Percentiles rank a stretch among this genome's conserved stretches.
phyloP scores from a whole-genome alignment of 2,113 vertebrate species.

The Elgaria multicarinata region DNA sequence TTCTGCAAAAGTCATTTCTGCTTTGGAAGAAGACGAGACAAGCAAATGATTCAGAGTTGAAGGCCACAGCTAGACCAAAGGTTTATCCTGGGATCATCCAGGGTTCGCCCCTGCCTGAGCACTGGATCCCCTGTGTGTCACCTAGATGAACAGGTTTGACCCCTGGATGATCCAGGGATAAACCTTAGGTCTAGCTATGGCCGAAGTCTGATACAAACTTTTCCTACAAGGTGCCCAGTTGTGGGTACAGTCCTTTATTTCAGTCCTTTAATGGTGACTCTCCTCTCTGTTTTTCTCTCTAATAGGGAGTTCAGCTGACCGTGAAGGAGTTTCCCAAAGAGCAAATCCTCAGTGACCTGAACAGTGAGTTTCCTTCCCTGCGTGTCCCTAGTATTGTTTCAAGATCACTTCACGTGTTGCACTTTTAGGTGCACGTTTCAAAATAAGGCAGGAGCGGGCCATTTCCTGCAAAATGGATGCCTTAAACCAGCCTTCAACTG shows the following conservation, averaged over 20 bases:
- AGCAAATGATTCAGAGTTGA: neutral
- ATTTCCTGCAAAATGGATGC: too few relatives aligned
- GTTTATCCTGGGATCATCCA: too few relatives aligned
- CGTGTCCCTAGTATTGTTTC: too few relatives aligned
- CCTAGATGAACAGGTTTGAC: too few relatives aligned
- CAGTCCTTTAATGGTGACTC: neutral
- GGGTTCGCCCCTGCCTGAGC: too few relatives aligned
- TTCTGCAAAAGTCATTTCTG: neutral
- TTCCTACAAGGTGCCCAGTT: neutral
- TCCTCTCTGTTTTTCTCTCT: neutral
- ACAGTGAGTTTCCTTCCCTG: neutral
- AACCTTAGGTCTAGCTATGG: too few relatives aligned
- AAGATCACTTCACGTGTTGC: neutral
- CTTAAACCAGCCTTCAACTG: too few relatives aligned
- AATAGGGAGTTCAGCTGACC: constrained; percentile 68
- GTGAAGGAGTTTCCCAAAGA: constrained; percentile 69
- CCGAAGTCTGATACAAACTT: neutral
- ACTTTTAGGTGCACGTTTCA: neutral
- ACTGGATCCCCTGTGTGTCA: too few relatives aligned
- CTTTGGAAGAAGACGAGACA: neutral
- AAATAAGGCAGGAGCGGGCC: too few relatives aligned
- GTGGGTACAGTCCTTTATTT: neutral
- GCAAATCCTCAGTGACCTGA: constrained; percentile 62
- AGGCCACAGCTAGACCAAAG: too few relatives aligned
- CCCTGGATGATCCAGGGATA: too few relatives aligned